These are phyloP conservation scores for Adineta ricciae DNA, from an alignment of 2,888 invertebrate genomes.

Conservation along the genomic window DNA sequence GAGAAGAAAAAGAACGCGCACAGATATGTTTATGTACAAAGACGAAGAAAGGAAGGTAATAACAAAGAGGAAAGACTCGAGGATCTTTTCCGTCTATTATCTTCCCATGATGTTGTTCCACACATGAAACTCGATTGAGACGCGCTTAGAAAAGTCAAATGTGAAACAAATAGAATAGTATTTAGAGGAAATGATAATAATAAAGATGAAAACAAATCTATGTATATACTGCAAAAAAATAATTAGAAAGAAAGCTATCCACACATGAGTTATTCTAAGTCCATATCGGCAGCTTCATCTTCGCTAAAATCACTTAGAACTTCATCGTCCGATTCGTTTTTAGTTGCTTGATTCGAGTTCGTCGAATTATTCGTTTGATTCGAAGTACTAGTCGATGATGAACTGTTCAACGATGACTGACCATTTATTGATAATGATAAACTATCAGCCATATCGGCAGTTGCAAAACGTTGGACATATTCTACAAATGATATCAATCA, in stretches of 20 bases:
- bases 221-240: conserved; percentile 14
- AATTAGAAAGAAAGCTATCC: neutral
- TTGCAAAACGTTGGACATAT: conserved; percentile 19
- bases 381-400: neutral
- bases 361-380: neutral
- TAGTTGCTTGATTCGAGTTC: neutral
- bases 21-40: neutral
- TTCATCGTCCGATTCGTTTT: neutral
- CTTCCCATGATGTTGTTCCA: too few relatives aligned
- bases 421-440: neutral
- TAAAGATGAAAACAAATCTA: neutral
- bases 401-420: neutral
- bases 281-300: neutral
- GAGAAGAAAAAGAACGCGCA: neutral
- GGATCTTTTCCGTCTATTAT: neutral
- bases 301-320: neutral
- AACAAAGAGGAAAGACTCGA: neutral
- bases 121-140: too few relatives aligned
- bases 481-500: neutral
- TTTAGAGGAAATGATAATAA: neutral
- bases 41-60: neutral
- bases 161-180: neutral
- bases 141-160: neutral
- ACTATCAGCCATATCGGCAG: conserved; percentile 5
- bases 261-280: neutral